These are phyloP conservation scores for Cyclura pinguis DNA, from an alignment of 2,797 vertebrate species.

Conservation along the genomic window DNA sequence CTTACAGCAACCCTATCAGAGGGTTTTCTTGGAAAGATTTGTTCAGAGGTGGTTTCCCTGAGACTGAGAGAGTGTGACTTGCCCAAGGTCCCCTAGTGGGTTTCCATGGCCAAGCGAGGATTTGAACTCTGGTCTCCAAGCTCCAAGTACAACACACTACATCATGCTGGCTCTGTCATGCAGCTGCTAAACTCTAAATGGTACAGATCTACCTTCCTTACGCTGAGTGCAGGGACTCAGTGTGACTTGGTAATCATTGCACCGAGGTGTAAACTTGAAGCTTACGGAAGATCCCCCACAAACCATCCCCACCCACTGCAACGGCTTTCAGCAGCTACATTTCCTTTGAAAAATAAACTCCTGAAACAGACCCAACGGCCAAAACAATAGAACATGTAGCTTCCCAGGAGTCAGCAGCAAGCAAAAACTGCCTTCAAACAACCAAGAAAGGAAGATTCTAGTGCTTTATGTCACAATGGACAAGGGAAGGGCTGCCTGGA, in stretches of 20 bases:
- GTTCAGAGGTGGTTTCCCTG: no score
- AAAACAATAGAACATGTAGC: not conserved
- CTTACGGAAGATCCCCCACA: not conserved
- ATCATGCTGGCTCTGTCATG: no score
- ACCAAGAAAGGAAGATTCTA: not conserved
- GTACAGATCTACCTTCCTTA: not conserved
- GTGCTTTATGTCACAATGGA: not conserved
- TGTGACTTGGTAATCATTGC: no score
- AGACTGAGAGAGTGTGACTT: no score
- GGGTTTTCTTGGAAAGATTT: no score
- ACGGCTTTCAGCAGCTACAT: not conserved
- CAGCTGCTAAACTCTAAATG: not conserved
- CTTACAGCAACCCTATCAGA: no score
- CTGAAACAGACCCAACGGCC: not conserved
- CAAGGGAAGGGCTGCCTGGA: not conserved
- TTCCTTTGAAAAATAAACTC: not conserved
- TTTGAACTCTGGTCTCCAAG: no score
- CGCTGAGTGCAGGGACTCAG: not conserved
- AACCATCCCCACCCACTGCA: not conserved
- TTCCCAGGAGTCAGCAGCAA: not conserved
- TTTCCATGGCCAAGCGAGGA: no score
- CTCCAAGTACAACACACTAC: no score
- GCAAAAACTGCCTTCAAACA: not conserved
- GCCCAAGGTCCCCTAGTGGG: no score
- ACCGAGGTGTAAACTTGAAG: not conserved